Evolutionary conservation across 2,888 invertebrate genomes (phyloP).

Genomic region (Matsumyia berberina): DNA sequence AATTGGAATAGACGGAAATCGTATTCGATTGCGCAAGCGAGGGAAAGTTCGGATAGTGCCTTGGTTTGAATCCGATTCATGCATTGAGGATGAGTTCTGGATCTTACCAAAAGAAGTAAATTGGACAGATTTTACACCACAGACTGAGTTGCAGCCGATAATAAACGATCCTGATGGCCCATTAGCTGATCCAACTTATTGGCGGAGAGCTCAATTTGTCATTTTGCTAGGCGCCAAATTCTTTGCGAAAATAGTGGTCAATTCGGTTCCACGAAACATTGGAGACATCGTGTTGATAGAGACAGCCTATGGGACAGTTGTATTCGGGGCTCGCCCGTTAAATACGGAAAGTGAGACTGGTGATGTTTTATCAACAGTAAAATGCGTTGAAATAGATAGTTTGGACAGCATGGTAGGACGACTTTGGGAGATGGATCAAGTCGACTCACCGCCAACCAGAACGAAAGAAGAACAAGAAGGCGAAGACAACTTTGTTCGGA

Average conservation of each 20-base stretch:
- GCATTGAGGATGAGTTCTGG: constrained; percentile 8
- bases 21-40: constrained; percentile 3
- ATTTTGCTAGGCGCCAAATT: background rate
- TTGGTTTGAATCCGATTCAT: constrained; percentile 7
- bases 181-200: background rate
- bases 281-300: background rate
- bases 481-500: background rate
- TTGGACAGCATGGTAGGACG: background rate
- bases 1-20: constrained; percentile 16
- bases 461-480: background rate
- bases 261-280: background rate
- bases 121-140: background rate
- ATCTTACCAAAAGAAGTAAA: constrained; percentile 5
- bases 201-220: background rate
- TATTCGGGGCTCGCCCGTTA: background rate
- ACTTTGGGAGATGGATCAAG: constrained; percentile 3
- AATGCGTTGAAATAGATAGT: background rate
- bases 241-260: background rate
- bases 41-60: background rate
- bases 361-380: background rate
- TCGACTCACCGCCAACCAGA: background rate
- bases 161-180: background rate
- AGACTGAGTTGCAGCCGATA: background rate
- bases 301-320: background rate
- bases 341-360: background rate